phyloP scores from a whole-genome alignment of 2,888 invertebrate species.

The Pteria penguin region DNA sequence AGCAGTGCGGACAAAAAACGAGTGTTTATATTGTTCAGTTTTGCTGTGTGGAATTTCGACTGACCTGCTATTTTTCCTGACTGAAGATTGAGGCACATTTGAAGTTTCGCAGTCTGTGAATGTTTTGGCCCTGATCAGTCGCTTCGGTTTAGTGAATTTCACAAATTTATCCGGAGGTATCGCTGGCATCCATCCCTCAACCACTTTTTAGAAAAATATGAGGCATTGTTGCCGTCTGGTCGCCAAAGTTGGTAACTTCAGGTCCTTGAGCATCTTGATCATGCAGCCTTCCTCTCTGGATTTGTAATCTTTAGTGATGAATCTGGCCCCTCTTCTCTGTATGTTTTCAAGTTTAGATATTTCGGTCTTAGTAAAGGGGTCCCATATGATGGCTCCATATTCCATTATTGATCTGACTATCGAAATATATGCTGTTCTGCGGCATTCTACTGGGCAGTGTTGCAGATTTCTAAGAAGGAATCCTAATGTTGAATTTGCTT shows the following conservation, averaged over 20 bases:
- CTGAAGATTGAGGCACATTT: not conserved
- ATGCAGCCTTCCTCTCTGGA: not conserved
- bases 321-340: not conserved
- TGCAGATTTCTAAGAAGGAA: conserved; percentile 34
- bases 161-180: not conserved
- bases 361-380: conserved; percentile 14
- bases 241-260: not conserved
- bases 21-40: conserved; percentile 16
- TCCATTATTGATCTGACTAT: conserved; percentile 44
- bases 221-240: conserved; percentile 6
- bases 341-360: not conserved
- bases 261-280: not conserved
- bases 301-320: conserved; percentile 4
- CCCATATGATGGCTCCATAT: conserved; percentile 40
- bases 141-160: not conserved
- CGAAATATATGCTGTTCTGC: conserved; percentile 14
- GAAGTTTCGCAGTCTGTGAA: too few species aligned
- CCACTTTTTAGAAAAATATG: conserved; percentile 12
- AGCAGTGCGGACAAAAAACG: conserved; percentile 2
- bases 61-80: not conserved
- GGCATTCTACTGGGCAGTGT: conserved; percentile 11
- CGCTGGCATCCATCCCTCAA: conserved; percentile 9
- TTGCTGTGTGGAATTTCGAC: not conserved
- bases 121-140: not conserved
- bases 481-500: conserved; percentile 42